A percentile compares a stretch with the other conserved stretches of the same genome.
These are phyloP conservation scores for Drosophila infuscata DNA, from an alignment of 2,888 invertebrate species.

Conservation along the genomic window DNA sequence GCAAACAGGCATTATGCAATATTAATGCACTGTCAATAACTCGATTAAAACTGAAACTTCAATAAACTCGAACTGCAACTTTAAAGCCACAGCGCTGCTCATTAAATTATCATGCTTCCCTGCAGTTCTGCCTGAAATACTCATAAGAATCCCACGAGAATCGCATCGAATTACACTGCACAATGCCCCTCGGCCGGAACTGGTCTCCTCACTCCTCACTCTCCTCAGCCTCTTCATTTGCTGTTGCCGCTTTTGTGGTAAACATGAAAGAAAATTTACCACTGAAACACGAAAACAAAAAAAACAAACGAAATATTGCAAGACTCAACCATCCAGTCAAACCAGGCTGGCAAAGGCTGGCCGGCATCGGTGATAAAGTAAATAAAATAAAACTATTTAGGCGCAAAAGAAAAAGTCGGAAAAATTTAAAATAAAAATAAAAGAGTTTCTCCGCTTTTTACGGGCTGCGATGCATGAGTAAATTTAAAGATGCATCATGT, in stretches of 20 bases:
- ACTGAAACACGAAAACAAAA: constrained; percentile 15
- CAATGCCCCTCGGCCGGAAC: constrained; percentile 31
- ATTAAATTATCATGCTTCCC: constrained; percentile 78
- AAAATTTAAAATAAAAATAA: constrained; percentile 30
- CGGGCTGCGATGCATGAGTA: background rate
- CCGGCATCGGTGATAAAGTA: constrained; percentile 35
- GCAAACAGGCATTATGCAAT: background rate
- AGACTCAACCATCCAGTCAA: constrained; percentile 31
- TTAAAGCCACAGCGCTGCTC: constrained; percentile 42
- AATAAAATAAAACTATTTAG: constrained; percentile 59
- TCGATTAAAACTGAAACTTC: constrained; percentile 32
- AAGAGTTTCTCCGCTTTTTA: background rate
- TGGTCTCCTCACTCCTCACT: constrained; percentile 8
- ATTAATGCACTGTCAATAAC: constrained; percentile 29
- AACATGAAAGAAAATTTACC: constrained; percentile 51
- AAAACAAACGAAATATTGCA: constrained; percentile 20
- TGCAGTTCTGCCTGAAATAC: constrained; percentile 60
- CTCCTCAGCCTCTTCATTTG: constrained; percentile 50
- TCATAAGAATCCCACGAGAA: constrained; percentile 20
- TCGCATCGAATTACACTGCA: constrained; percentile 25
- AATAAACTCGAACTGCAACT: constrained; percentile 19
- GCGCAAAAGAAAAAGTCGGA: constrained; percentile 34
- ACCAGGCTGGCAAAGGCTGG: constrained; percentile 14
- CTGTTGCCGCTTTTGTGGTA: constrained; percentile 50
- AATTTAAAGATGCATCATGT: background rate